A percentile compares a stretch with the other conserved stretches of the same genome.
Evolutionary conservation across 2,797 vertebrate species (phyloP).

Genomic region (Pitangus sulphuratus): DNA sequence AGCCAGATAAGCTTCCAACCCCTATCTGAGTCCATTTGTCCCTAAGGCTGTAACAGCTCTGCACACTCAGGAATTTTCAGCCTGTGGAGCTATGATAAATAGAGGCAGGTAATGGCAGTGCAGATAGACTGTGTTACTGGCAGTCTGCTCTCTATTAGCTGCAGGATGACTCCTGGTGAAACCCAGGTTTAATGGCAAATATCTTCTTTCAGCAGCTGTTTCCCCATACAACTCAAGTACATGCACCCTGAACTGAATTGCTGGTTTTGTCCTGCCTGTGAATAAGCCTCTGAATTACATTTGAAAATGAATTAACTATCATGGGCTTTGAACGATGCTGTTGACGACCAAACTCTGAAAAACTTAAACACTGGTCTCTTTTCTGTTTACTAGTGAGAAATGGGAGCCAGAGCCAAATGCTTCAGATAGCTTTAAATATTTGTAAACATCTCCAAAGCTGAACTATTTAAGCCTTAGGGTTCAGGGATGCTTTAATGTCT

Average conservation of each 20-base stretch:
- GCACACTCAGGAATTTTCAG: constrained; percentile 15
- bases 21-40: background rate
- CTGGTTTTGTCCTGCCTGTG: background rate
- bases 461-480: background rate
- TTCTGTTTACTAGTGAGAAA: background rate
- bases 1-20: background rate
- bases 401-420: background rate
- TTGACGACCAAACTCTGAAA: background rate
- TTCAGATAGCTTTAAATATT: background rate
- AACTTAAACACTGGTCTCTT: background rate
- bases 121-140: background rate
- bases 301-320: background rate
- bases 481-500: background rate
- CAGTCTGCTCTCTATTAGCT: constrained; percentile 20
- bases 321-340: background rate
- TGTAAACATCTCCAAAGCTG: background rate
- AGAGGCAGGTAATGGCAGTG: constrained; percentile 24
- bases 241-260: background rate
- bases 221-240: background rate
- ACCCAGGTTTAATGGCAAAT: background rate
- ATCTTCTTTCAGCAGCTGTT: constrained; percentile 6
- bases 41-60: background rate
- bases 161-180: background rate
- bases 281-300: constrained; percentile 6
- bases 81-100: constrained; percentile 12